Conservation (phyloP, 2,888 invertebrate genomes). For the Byasa hedistus region DNA sequence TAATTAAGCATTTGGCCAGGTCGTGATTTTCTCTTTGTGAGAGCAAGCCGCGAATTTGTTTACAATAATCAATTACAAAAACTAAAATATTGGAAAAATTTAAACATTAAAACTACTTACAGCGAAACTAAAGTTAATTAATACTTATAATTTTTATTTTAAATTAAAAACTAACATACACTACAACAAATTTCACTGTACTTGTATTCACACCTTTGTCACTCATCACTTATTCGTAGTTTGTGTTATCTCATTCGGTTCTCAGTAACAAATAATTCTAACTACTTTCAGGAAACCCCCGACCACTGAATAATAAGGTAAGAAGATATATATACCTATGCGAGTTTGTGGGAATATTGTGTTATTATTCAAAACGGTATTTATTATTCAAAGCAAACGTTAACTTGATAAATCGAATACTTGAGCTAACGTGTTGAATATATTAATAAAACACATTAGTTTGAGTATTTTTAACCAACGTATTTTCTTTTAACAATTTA, state of each 20-base stretch:
- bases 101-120: too few relatives aligned
- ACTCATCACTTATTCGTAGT: neutral
- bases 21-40: too few relatives aligned
- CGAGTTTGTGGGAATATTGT: slow-evolving; percentile 15
- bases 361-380: slow-evolving; percentile 18
- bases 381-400: slow-evolving; percentile 23
- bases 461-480: neutral
- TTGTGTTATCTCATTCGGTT: neutral
- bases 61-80: too few relatives aligned
- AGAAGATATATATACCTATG: neutral
- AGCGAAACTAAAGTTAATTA: too few relatives aligned
- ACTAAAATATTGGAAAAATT: too few relatives aligned
- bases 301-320: slow-evolving; percentile 16
- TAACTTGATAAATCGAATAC: slow-evolving; percentile 22
- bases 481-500: neutral
- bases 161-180: too few relatives aligned
- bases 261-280: slow-evolving; percentile 6
- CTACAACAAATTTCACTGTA: too few relatives aligned
- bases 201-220: too few relatives aligned
- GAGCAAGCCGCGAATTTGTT: too few relatives aligned
- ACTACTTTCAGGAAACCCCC: slow-evolving; percentile 17
- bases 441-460: slow-evolving; percentile 5
- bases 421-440: slow-evolving; percentile 14
- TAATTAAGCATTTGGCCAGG: too few relatives aligned
- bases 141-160: too few relatives aligned